Evolutionary conservation across 2,113 vertebrate genomes (phyloP).

Genomic region (Hypomesus transpacificus): DNA sequence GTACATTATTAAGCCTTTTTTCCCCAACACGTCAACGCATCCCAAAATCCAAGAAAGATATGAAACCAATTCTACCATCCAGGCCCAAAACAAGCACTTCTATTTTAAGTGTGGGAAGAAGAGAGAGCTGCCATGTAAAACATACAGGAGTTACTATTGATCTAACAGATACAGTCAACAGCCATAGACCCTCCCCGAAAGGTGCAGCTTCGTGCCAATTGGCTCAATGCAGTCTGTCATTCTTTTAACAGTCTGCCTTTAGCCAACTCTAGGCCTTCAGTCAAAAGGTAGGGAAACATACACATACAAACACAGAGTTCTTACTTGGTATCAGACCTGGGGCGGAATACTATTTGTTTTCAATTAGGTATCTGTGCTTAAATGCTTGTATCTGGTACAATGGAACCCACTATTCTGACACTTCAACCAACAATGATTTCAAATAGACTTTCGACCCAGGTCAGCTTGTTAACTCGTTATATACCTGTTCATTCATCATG

Average conservation of each 20-base stretch:
- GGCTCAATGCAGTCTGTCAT: slow-evolving; percentile 19
- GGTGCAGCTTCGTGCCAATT: slow-evolving; percentile 47
- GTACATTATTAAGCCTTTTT: slow-evolving; percentile 8
- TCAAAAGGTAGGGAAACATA: too few species aligned
- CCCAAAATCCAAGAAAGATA: slow-evolving; percentile 24
- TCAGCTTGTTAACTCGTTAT: too few species aligned
- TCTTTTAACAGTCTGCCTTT: slow-evolving; percentile 11
- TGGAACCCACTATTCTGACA: too few species aligned
- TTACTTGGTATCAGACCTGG: too few species aligned
- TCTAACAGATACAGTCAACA: slow-evolving; percentile 47
- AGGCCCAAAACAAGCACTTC: slow-evolving; percentile 24
- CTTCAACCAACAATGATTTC: too few species aligned
- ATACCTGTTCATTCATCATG: too few species aligned
- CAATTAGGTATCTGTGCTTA: too few species aligned
- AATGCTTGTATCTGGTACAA: too few species aligned
- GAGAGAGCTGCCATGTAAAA: slow-evolving; percentile 50
- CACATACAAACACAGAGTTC: too few species aligned
- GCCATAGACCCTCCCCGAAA: slow-evolving; percentile 42
- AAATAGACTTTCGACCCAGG: too few species aligned
- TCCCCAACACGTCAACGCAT: not conserved
- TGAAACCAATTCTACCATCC: slow-evolving; percentile 2
- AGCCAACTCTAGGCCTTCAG: too few species aligned
- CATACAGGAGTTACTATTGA: slow-evolving; percentile 42
- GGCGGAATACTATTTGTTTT: too few species aligned
- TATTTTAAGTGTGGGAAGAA: slow-evolving; percentile 18